phyloP scores from a whole-genome alignment of 2,888 invertebrate species.

The Amblyteles armatorius region DNA sequence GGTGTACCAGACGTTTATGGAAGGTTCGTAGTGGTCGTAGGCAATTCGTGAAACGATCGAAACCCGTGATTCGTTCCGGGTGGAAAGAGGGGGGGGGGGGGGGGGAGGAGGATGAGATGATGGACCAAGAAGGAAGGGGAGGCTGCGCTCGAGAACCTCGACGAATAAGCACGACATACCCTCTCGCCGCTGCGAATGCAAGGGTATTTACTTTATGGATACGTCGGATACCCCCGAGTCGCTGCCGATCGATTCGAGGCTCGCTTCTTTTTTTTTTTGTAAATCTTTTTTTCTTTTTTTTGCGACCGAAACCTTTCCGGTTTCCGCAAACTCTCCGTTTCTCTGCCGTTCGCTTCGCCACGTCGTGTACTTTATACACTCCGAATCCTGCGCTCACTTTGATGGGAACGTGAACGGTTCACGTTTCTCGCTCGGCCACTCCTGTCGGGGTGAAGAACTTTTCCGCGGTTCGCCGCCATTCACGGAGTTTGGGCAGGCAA shows the following conservation, averaged over 20 bases:
- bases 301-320: neutral
- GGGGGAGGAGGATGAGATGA: neutral
- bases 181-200: neutral
- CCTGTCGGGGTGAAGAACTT: slow-evolving; percentile 1
- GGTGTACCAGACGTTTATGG: slow-evolving; percentile 17
- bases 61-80: slow-evolving; percentile 22
- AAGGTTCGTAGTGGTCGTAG: slow-evolving; percentile 1
- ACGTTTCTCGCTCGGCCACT: neutral
- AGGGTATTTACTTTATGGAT: slow-evolving; percentile 9
- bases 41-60: slow-evolving; percentile 20
- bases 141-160: slow-evolving; percentile 18
- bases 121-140: neutral
- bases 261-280: neutral
- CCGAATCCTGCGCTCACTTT: neutral
- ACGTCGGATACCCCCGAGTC: neutral
- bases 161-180: slow-evolving; percentile 43
- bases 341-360: slow-evolving; percentile 1
- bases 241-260: slow-evolving; percentile 2
- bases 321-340: slow-evolving; percentile 14
- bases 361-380: slow-evolving; percentile 6
- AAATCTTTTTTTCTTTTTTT: neutral
- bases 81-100: neutral
- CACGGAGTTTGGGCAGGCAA: neutral
- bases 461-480: slow-evolving; percentile 15
- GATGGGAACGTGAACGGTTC: slow-evolving; percentile 13